Percentiles rank a stretch among this genome's conserved stretches.
Conservation (phyloP, 2,797 vertebrate species). For the Geotrypetes seraphini region DNA sequence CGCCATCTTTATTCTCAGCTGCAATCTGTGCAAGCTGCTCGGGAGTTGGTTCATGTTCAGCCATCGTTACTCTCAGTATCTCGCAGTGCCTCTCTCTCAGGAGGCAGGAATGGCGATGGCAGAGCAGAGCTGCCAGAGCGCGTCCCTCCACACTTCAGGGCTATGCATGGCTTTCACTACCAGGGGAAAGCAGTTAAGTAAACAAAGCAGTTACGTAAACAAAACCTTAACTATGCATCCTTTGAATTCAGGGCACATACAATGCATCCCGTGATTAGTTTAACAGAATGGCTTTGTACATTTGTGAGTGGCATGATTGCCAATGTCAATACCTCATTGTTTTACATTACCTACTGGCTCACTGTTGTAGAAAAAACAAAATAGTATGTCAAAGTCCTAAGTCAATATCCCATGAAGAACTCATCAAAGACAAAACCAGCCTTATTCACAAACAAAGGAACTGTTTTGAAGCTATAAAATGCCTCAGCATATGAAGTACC, state of each 20-base stretch:
- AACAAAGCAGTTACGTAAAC: neutral
- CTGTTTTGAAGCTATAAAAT: no score
- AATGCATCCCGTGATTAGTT: neutral
- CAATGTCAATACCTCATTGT: conserved; percentile 1
- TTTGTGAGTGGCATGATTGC: neutral
- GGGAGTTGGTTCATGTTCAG: conserved; percentile 81
- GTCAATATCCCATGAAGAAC: no score
- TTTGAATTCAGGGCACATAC: conserved; percentile 14
- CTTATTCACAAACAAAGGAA: no score
- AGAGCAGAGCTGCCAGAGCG: no score
- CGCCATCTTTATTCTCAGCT: conserved; percentile 65
- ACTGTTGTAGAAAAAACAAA: neutral
- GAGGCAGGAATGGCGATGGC: no score
- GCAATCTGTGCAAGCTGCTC: conserved; percentile 87
- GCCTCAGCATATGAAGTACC: no score
- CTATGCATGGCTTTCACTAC: no score
- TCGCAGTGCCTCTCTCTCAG: no score
- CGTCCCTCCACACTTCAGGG: no score
- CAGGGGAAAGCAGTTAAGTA: no score
- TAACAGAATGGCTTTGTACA: neutral
- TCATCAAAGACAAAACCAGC: no score
- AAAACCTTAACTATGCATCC: neutral
- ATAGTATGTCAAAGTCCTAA: no score
- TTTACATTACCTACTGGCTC: conserved; percentile 3
- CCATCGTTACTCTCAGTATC: conserved; percentile 53